Evolutionary conservation across 2,888 invertebrate species (phyloP), one percentile per base, ranked within the genome.

Genomic region (Xestia sexstrigata): DNA sequence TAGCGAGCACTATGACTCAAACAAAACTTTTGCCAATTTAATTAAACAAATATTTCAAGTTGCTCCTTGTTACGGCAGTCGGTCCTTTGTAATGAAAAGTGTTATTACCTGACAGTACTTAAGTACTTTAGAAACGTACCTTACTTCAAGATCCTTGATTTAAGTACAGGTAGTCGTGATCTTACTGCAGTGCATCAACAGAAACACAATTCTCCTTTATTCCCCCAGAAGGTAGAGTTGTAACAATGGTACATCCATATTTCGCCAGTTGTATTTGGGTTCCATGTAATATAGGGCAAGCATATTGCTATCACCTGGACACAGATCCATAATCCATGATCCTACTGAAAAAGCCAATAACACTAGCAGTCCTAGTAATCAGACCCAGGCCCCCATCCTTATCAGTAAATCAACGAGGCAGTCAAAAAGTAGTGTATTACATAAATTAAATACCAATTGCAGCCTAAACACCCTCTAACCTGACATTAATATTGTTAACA

Each of bases 1-100:
- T 52, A 83, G 67, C 70, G 35, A 71, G 67, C 70, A 63, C 52
- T 60, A 47, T 70, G 47, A 55, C 47, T 71, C 52, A n/a, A 81
- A 82, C 60, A 60, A 71, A 80, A 82, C 60, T 74, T 84, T 35
- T 26, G 26, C 20, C 68, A 63, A 82, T 68, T 82, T 82, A 70
- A 80, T 84, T 84, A 68, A 82, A 80, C 63, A 80, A 82, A 84
- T 84, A 69, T 74, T 71, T 84, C 47, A 69, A 69, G 20, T 84
- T 65, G 42, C 35, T 47, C 47, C 47, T 66, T 70, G 52, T 62
- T 65, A 26, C n/a, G 60, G 65, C 81, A 74, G 45, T 55, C 17
- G 20, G 49, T 55, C 23, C 30, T 68, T 71, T 47, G 63, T 60
- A 39, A 67, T 66, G 35, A 49, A 58, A 67, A 67, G n/a, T 74